Conservation (phyloP, 1,140 invertebrate genomes). For the Hirudo medicinalis region DNA sequence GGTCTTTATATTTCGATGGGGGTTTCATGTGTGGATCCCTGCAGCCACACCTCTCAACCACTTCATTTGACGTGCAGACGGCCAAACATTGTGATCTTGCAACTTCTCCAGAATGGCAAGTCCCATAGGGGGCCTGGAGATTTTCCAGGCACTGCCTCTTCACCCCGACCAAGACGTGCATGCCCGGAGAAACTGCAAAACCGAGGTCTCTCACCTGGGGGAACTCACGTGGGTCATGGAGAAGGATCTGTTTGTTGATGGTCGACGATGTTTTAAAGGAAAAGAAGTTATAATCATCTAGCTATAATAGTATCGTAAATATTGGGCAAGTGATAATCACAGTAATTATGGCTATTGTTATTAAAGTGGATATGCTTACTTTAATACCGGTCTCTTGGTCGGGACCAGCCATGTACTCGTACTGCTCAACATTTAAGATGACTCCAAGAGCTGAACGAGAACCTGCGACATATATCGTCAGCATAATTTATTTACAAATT, state of each 20-base stretch:
- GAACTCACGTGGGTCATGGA: slow-evolving; percentile 15
- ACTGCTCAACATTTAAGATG: slow-evolving; percentile 34
- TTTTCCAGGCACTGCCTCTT: neutral
- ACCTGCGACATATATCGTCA: slow-evolving; percentile 21
- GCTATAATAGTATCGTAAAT: too few species aligned
- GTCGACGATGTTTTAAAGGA: neutral
- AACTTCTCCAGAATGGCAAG: neutral
- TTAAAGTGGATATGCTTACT: neutral
- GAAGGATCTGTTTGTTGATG: slow-evolving; percentile 16
- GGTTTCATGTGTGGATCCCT: slow-evolving; percentile 1
- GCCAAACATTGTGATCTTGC: slow-evolving; percentile 3
- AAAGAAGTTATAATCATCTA: neutral
- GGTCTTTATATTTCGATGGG: neutral
- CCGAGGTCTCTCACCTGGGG: slow-evolving; percentile 16
- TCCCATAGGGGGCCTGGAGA: slow-evolving; percentile 11
- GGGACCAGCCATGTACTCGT: slow-evolving; percentile 35
- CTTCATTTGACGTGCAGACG: neutral
- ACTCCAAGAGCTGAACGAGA: slow-evolving; percentile 30
- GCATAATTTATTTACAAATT: neutral
- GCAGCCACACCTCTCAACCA: neutral
- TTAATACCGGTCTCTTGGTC: slow-evolving; percentile 32
- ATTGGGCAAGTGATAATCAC: too few species aligned
- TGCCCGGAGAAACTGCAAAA: slow-evolving; percentile 18
- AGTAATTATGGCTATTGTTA: too few species aligned
- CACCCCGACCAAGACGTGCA: slow-evolving; percentile 16